Conservation (phyloP, 2,888 invertebrate genomes). For the Cactoblastis cactorum region DNA sequence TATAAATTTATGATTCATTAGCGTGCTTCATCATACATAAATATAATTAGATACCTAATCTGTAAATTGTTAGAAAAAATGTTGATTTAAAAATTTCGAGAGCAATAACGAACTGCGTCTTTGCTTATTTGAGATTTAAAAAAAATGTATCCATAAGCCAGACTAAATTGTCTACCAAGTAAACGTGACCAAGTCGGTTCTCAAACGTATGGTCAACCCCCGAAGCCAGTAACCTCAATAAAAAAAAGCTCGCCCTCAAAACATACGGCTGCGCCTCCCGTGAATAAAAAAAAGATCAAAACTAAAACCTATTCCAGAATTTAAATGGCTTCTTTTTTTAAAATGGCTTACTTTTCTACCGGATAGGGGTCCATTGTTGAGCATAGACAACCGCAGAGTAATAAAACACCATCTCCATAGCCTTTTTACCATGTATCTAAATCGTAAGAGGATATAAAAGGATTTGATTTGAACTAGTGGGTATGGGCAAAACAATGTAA, state of each 20-base stretch:
- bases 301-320: constrained; percentile 8
- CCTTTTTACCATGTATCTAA: constrained; percentile 14
- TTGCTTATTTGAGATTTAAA: no score
- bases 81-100: no score
- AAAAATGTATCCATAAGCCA: neutral
- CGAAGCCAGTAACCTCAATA: neutral
- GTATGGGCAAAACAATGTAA: neutral
- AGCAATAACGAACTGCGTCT: no score
- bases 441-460: constrained; percentile 4
- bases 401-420: constrained; percentile 27
- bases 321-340: constrained; percentile 10
- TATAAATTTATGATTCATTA: no score
- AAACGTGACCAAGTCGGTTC: neutral
- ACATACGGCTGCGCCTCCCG: constrained; percentile 4
- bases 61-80: no score
- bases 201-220: neutral
- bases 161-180: neutral
- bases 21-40: no score
- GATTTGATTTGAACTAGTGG: neutral
- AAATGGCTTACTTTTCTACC: no score
- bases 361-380: constrained; percentile 30
- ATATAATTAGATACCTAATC: no score
- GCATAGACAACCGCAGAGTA: constrained; percentile 28
- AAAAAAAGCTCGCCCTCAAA: neutral
- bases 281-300: constrained; percentile 7